phyloP scores from a whole-genome alignment of 2,888 invertebrate genomes.

The Nematopogon swammerdamellus region DNA sequence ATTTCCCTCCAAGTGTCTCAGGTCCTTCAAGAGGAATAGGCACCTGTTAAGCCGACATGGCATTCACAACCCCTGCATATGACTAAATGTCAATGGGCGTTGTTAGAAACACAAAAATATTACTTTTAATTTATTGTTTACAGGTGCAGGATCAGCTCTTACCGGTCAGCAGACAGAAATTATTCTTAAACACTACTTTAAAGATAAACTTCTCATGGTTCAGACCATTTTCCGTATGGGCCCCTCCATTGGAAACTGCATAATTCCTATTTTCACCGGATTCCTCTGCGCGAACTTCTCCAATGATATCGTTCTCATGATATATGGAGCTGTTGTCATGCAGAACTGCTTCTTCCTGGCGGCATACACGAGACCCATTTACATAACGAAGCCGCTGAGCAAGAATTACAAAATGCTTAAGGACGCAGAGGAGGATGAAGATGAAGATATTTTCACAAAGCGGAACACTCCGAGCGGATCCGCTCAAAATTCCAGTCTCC shows the following conservation, averaged over 20 bases:
- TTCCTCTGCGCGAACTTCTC: constrained; percentile 40
- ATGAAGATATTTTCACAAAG: constrained; percentile 57
- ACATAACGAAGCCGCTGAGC: constrained; percentile 44
- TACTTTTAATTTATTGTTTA: no score
- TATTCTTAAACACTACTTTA: constrained; percentile 56
- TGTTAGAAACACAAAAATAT: no score
- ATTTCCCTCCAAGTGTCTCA: no score
- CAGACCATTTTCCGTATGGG: constrained; percentile 50
- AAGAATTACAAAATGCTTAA: constrained; percentile 43
- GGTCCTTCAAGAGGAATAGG: no score
- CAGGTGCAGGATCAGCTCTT: constrained; percentile 56
- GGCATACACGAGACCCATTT: constrained; percentile 51
- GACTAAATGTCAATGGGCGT: no score
- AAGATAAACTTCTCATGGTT: constrained; percentile 49
- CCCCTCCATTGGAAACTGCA: constrained; percentile 50
- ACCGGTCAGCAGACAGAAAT: constrained; percentile 57
- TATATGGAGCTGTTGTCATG: constrained; percentile 56
- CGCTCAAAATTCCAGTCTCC: constrained; percentile 9
- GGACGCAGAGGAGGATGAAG: constrained; percentile 47
- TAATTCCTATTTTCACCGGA: constrained; percentile 49
- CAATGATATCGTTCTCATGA: constrained; percentile 39
- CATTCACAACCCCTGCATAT: no score
- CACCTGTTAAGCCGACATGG: no score
- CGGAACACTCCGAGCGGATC: constrained; percentile 17
- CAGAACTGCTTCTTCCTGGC: constrained; percentile 54